A percentile compares a stretch with the other conserved stretches of the same genome.
Evolutionary conservation across 1,140 invertebrate genomes (phyloP).

Genomic region (Eufriesea mexicana): DNA sequence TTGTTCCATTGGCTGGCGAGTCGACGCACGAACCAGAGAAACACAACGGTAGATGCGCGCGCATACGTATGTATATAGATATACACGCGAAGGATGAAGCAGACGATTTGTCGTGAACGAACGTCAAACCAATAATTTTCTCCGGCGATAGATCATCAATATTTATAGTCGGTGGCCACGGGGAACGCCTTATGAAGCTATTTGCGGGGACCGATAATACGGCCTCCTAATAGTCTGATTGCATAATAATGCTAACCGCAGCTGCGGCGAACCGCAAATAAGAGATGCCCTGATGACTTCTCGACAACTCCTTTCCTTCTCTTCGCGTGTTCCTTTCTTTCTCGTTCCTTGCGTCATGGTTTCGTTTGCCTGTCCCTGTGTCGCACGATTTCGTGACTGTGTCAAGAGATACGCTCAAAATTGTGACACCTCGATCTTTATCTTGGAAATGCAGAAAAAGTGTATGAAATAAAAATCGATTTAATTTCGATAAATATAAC

Average conservation of each 20-base stretch:
- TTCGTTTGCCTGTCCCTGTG: too few relatives aligned
- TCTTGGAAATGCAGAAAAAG: too few relatives aligned
- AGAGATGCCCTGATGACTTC: slow-evolving; percentile 49
- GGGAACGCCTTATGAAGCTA: slow-evolving; percentile 58
- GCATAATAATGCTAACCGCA: slow-evolving; percentile 64
- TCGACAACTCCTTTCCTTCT: not conserved
- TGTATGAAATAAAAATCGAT: too few relatives aligned
- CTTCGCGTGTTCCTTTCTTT: not conserved
- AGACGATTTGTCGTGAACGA: not conserved
- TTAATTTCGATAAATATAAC: too few relatives aligned
- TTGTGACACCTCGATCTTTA: too few relatives aligned
- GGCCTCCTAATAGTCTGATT: slow-evolving; percentile 64
- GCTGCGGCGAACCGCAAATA: slow-evolving; percentile 58
- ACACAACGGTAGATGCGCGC: too few relatives aligned
- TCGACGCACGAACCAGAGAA: not conserved
- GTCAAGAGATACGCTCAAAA: not conserved
- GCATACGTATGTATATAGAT: too few relatives aligned
- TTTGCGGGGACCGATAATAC: slow-evolving; percentile 60
- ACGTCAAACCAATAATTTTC: slow-evolving; percentile 11
- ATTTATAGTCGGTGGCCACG: slow-evolving; percentile 50
- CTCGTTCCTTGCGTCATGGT: not conserved
- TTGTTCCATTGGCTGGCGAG: not conserved
- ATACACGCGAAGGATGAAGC: too few relatives aligned
- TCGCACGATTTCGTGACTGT: too few relatives aligned
- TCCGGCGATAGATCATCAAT: slow-evolving; percentile 56